Percentiles rank a stretch among this genome's conserved stretches.
phyloP scores from a whole-genome alignment of 2,888 invertebrate species.

The Lepidocyrtinus sp. region DNA sequence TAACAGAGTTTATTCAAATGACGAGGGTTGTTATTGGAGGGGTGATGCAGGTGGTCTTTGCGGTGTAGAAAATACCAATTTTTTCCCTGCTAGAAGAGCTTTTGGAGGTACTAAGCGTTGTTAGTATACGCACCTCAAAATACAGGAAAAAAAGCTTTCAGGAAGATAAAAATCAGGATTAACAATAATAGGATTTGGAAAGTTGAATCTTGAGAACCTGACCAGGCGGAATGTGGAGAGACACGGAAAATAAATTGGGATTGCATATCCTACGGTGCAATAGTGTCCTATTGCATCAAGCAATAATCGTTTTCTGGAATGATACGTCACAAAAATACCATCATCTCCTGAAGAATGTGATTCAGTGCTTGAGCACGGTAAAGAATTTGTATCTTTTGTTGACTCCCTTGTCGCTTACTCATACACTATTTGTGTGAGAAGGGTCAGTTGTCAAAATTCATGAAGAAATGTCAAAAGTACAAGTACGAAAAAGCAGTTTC shows the following conservation, averaged over 20 bases:
- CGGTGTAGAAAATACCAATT: not conserved
- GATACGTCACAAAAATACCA: slow-evolving; percentile 14
- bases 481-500: slow-evolving; percentile 25
- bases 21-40: not conserved
- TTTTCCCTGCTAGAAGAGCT: no score
- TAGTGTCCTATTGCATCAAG: not conserved
- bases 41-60: slow-evolving; percentile 35
- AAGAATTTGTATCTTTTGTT: slow-evolving; percentile 24
- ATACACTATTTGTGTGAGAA: slow-evolving; percentile 33
- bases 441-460: slow-evolving; percentile 44
- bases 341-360: slow-evolving; percentile 10
- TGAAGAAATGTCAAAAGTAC: slow-evolving; percentile 17
- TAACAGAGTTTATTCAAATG: slow-evolving; percentile 1
- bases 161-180: not conserved
- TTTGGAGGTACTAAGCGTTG: no score
- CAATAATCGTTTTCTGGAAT: slow-evolving; percentile 28
- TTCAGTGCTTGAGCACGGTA: slow-evolving; percentile 7
- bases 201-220: not conserved
- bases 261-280: slow-evolving; percentile 1
- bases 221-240: not conserved
- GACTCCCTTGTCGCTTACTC: not conserved
- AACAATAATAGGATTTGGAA: not conserved
- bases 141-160: not conserved
- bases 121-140: no score
- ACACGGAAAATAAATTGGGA: not conserved